Conservation (phyloP, 2,888 invertebrate species). For the Coremacera marginata region DNA sequence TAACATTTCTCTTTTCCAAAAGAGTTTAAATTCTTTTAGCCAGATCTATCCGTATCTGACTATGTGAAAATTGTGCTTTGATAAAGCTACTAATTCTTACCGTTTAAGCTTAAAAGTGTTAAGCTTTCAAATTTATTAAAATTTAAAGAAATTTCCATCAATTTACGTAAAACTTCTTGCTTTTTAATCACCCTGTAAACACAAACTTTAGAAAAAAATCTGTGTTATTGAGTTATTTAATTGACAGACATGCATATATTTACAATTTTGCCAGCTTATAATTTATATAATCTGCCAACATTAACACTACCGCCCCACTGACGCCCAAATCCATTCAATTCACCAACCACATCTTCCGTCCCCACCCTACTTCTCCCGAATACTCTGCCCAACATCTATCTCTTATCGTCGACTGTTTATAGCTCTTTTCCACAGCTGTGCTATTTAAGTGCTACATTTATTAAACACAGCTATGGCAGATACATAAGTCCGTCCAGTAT, state of each 20-base stretch:
- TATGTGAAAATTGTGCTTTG: too few species aligned
- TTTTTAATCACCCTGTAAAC: too few species aligned
- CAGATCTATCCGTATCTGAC: too few species aligned
- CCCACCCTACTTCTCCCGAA: background rate
- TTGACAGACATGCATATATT: background rate
- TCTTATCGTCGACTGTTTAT: constrained; percentile 1
- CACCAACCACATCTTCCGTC: background rate
- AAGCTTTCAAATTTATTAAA: too few species aligned
- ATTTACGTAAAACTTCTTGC: too few species aligned
- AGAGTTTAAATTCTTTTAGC: too few species aligned
- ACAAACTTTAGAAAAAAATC: too few species aligned
- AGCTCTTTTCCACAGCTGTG: background rate
- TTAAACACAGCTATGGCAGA: constrained; percentile 13
- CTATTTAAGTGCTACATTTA: constrained; percentile 27
- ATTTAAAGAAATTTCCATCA: too few species aligned
- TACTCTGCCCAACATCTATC: background rate
- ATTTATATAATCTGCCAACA: constrained; percentile 13
- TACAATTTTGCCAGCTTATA: background rate
- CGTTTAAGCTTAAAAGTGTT: too few species aligned
- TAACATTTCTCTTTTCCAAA: background rate
- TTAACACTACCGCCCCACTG: background rate
- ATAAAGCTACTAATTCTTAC: too few species aligned
- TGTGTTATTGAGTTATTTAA: too few species aligned
- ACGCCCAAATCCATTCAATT: background rate
- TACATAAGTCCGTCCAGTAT: background rate